Conservation (phyloP, 2,888 invertebrate genomes). For the Dolomedes plantarius region DNA sequence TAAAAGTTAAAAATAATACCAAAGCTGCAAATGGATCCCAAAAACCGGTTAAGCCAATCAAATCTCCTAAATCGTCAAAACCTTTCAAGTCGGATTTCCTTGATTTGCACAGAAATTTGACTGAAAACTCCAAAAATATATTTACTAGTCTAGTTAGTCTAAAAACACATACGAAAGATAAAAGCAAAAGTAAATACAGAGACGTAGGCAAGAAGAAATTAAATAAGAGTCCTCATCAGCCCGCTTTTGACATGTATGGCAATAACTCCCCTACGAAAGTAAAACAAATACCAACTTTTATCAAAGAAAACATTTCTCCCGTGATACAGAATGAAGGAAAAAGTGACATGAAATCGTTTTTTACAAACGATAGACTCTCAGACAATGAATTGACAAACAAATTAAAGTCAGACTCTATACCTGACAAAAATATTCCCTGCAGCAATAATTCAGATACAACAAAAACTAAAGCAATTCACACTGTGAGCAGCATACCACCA, state of each 20-base stretch:
- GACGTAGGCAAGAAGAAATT: background rate
- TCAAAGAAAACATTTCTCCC: conserved; percentile 40
- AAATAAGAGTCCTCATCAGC: background rate
- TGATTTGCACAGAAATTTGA: conserved; percentile 6
- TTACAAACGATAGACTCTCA: background rate
- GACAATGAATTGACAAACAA: background rate
- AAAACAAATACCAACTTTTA: conserved; percentile 26
- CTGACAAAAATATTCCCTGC: background rate
- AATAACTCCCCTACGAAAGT: conserved; percentile 36
- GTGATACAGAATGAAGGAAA: conserved; percentile 15
- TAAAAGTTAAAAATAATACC: conserved; percentile 16
- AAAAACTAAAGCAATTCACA: background rate
- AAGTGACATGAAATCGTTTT: conserved; percentile 45
- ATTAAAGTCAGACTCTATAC: background rate
- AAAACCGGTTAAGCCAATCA: background rate
- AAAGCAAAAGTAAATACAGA: conserved; percentile 19
- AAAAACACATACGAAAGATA: conserved; percentile 31
- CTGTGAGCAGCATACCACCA: conserved; percentile 34
- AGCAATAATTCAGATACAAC: too few relatives aligned
- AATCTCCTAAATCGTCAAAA: conserved; percentile 21
- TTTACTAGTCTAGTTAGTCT: conserved; percentile 50
- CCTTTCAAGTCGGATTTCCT: conserved; percentile 2
- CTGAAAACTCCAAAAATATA: conserved; percentile 40
- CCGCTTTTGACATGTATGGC: conserved; percentile 60
- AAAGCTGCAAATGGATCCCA: background rate